Evolutionary conservation across 23 tunicate genomes (phyloP).

Genomic region (Styela plicata): DNA sequence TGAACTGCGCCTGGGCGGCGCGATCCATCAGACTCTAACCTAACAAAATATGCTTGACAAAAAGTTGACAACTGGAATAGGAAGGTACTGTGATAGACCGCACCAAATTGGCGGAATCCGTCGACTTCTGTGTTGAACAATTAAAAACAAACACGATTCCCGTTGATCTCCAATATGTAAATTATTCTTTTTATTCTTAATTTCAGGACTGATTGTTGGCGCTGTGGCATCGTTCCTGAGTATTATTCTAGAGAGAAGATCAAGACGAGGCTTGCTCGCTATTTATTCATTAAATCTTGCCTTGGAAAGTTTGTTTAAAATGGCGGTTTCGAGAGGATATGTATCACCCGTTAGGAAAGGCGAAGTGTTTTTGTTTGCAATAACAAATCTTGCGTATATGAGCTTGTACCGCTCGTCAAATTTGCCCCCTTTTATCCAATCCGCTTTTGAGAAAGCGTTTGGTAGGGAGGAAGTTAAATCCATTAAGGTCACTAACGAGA

Average conservation of each 20-base stretch:
- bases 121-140: no score
- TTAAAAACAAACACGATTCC: no score
- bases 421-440: constrained; percentile 11
- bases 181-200: no score
- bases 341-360: constrained; percentile 35
- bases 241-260: constrained; percentile 55
- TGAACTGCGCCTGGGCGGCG: no score
- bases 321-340: constrained; percentile 33
- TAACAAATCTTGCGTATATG: constrained; percentile 11
- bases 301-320: constrained; percentile 46
- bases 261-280: constrained; percentile 55
- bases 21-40: no score
- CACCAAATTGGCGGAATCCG: no score
- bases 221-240: constrained; percentile 40
- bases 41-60: no score
- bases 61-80: no score
- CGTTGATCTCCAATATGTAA: no score
- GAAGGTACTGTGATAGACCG: no score
- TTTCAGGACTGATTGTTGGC: constrained; percentile 42
- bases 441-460: neutral
- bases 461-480: neutral
- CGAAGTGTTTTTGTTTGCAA: constrained; percentile 42
- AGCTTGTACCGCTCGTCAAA: neutral
- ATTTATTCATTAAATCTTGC: constrained; percentile 49
- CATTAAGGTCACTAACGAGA: neutral